Evolutionary conservation across 2,888 invertebrate species (phyloP).

Genomic region (Pinctada fucata): DNA sequence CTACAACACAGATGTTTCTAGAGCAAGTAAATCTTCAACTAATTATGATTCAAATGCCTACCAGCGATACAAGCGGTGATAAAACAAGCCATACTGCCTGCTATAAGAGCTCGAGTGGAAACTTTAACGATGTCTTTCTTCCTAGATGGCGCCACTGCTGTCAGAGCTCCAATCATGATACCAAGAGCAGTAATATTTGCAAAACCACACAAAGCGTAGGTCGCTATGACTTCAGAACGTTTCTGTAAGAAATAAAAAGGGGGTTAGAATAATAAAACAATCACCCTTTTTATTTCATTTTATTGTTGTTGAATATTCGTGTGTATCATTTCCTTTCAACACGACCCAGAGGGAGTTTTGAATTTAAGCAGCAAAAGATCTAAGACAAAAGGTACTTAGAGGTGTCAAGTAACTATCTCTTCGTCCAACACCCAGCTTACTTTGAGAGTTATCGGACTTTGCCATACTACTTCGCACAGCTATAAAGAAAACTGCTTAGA

Average conservation of each 20-base stretch:
- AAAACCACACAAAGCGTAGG: slow-evolving; percentile 69
- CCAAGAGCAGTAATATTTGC: slow-evolving; percentile 65
- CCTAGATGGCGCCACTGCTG: slow-evolving; percentile 54
- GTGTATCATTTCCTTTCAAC: too few relatives aligned
- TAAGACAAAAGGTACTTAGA: too few relatives aligned
- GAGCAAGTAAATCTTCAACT: too few relatives aligned
- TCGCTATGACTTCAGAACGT: slow-evolving; percentile 63
- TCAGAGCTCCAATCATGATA: slow-evolving; percentile 64
- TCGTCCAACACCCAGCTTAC: too few relatives aligned
- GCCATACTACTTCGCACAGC: too few relatives aligned
- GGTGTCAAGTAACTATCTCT: too few relatives aligned
- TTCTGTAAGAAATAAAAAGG: slow-evolving; percentile 46
- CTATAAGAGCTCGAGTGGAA: slow-evolving; percentile 57
- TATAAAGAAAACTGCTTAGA: too few relatives aligned
- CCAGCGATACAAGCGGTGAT: slow-evolving; percentile 68
- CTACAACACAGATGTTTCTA: too few relatives aligned
- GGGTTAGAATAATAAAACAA: background rate
- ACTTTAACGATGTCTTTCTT: slow-evolving; percentile 53
- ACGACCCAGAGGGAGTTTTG: too few relatives aligned
- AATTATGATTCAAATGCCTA: slow-evolving; percentile 17
- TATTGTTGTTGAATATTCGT: background rate
- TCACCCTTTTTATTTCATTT: background rate
- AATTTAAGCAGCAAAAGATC: too few relatives aligned
- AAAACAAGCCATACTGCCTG: slow-evolving; percentile 64
- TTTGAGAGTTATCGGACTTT: too few relatives aligned